A percentile compares a stretch with the other conserved stretches of the same genome.
Conservation (phyloP, 2,113 vertebrate genomes). For the Nerophis ophidion region DNA sequence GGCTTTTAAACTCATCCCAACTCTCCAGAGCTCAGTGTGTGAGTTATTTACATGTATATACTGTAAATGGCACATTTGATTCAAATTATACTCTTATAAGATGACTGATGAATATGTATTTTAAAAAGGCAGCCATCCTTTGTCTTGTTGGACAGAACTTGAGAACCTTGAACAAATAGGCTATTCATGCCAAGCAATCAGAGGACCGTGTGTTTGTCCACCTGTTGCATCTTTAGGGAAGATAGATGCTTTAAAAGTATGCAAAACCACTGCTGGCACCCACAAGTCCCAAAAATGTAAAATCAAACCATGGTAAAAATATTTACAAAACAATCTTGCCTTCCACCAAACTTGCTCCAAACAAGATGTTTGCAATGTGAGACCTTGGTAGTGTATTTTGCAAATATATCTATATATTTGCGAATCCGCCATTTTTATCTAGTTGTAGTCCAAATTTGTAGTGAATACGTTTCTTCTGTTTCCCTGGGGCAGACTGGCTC, state of each 20-base stretch:
- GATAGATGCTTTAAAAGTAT: conserved; percentile 31
- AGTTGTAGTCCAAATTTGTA: no score
- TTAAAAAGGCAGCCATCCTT: conserved; percentile 68
- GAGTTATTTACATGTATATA: conserved; percentile 42
- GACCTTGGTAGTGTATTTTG: no score
- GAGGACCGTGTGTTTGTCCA: conserved; percentile 45
- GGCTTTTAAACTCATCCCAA: conserved; percentile 27
- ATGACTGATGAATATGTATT: conserved; percentile 70
- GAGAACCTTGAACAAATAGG: conserved; percentile 57
- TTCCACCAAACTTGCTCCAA: no score
- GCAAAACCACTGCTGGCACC: no score
- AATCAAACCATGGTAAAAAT: no score
- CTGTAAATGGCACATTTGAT: conserved; percentile 52
- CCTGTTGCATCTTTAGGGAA: conserved; percentile 51
- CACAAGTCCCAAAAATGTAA: no score
- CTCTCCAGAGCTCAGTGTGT: conserved; percentile 26
- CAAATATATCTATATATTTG: no score
- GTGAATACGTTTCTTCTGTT: no score
- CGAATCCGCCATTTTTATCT: no score
- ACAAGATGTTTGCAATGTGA: no score
- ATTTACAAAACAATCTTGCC: no score
- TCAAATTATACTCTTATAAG: conserved; percentile 63
- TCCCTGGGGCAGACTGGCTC: no score
- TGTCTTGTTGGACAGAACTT: conserved; percentile 57
- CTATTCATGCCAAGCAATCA: conserved; percentile 54